Conservation (phyloP, 1,140 invertebrate species). For the Meloidogyne chitwoodi region DNA sequence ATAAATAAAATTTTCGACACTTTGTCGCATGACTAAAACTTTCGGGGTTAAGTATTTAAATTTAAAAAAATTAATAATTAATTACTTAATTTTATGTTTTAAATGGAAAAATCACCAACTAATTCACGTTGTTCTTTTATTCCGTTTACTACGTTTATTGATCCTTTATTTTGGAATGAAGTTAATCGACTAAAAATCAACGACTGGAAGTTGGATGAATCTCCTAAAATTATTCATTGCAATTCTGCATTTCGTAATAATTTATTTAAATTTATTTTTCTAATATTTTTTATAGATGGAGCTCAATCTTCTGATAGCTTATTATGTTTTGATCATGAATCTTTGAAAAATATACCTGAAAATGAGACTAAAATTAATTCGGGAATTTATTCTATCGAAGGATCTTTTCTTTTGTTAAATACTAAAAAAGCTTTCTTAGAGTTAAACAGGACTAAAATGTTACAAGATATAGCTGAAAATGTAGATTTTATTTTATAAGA, state of each 20-base stretch:
- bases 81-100: too few relatives aligned
- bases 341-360: neutral
- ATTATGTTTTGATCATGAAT: slow-evolving; percentile 19
- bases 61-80: too few relatives aligned
- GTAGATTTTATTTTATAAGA: too few relatives aligned
- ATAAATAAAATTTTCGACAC: too few relatives aligned
- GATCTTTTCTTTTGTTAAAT: slow-evolving; percentile 17
- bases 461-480: slow-evolving; percentile 25
- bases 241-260: slow-evolving; percentile 22
- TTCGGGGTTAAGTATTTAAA: too few relatives aligned
- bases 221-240: slow-evolving; percentile 11
- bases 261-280: neutral
- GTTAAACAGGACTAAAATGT: slow-evolving; percentile 28
- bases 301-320: slow-evolving; percentile 11
- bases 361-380: neutral
- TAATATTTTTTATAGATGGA: slow-evolving; percentile 12
- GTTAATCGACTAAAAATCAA: slow-evolving; percentile 33
- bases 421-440: slow-evolving; percentile 33
- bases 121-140: slow-evolving; percentile 25
- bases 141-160: slow-evolving; percentile 37
- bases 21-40: too few relatives aligned
- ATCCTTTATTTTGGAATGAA: slow-evolving; percentile 45
- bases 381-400: slow-evolving; percentile 10
- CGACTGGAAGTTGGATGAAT: slow-evolving; percentile 37
- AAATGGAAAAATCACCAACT: neutral